Evolutionary conservation across 2,797 vertebrate genomes (phyloP).

Genomic region (Remorina albescens): DNA sequence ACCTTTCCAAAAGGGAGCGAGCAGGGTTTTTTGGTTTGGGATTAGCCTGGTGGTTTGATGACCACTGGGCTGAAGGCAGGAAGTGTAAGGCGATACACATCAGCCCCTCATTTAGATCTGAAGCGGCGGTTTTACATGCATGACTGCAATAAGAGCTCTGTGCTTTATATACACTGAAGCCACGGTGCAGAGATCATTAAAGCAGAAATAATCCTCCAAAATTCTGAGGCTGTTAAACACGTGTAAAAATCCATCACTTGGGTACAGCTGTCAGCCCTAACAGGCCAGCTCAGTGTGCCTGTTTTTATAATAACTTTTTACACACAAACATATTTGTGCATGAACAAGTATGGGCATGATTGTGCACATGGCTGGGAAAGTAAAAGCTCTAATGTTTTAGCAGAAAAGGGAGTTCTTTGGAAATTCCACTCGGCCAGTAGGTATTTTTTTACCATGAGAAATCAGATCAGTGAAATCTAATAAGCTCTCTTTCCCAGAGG

Average conservation of each 20-base stretch:
- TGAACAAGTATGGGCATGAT: conserved; percentile 46
- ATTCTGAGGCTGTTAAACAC: conserved; percentile 65
- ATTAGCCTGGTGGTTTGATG: conserved; percentile 65
- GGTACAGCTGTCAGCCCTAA: conserved; percentile 53
- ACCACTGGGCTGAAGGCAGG: conserved; percentile 67
- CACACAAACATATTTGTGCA: conserved; percentile 1
- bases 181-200: conserved; percentile 65
- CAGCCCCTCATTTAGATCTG: conserved; percentile 78
- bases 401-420: conserved; percentile 34
- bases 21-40: conserved; percentile 51
- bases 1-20: conserved; percentile 60
- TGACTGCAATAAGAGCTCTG: conserved; percentile 67
- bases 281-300: conserved; percentile 6
- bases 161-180: conserved; percentile 63
- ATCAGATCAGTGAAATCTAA: conserved; percentile 82
- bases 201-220: conserved; percentile 74
- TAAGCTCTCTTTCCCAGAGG: conserved; percentile 73
- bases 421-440: conserved; percentile 72
- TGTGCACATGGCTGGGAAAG: conserved; percentile 53
- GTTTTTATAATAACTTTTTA: conserved; percentile 16
- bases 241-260: conserved; percentile 61
- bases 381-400: conserved; percentile 52
- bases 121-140: conserved; percentile 74
- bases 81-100: conserved; percentile 77
- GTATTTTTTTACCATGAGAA: conserved; percentile 74